These are phyloP conservation scores for Sphaerophoria rueppellii DNA, from an alignment of 2,888 invertebrate species.

Conservation along the genomic window DNA sequence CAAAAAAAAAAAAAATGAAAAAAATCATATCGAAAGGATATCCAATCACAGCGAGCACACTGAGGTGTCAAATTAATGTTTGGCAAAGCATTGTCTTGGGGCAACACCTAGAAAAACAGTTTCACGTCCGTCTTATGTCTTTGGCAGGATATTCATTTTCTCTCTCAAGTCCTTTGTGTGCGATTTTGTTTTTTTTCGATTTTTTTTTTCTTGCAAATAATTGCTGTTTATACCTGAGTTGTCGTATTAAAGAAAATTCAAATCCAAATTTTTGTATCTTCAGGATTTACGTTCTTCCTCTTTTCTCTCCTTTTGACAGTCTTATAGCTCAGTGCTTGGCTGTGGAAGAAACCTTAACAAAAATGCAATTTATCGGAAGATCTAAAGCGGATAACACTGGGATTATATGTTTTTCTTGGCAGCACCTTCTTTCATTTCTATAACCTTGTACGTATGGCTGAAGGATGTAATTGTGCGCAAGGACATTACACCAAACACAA, in stretches of 20 bases:
- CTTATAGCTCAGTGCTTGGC: background rate
- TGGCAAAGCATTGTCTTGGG: slow-evolving; percentile 59
- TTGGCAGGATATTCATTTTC: background rate
- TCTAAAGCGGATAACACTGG: slow-evolving; percentile 70
- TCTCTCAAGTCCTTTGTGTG: slow-evolving; percentile 42
- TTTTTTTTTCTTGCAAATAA: slow-evolving; percentile 25
- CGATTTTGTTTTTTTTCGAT: slow-evolving; percentile 17
- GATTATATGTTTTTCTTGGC: slow-evolving; percentile 59
- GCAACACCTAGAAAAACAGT: slow-evolving; percentile 72
- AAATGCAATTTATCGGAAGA: slow-evolving; percentile 73
- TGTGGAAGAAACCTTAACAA: slow-evolving; percentile 33
- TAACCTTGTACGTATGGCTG: slow-evolving; percentile 1
- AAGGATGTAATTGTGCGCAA: slow-evolving; percentile 69
- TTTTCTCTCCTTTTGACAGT: slow-evolving; percentile 16
- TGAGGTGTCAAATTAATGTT: slow-evolving; percentile 70
- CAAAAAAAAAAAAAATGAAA: slow-evolving; percentile 20
- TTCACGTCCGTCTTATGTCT: slow-evolving; percentile 19
- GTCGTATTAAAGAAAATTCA: slow-evolving; percentile 65
- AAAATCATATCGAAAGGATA: slow-evolving; percentile 64
- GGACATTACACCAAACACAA: slow-evolving; percentile 38
- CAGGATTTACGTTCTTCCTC: slow-evolving; percentile 41
- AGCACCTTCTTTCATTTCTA: slow-evolving; percentile 8
- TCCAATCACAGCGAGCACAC: slow-evolving; percentile 48
- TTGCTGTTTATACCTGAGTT: slow-evolving; percentile 37
- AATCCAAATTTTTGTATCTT: slow-evolving; percentile 62